Evolutionary conservation across 2,888 invertebrate genomes (phyloP), one percentile per base, ranked within the genome.

Genomic region (Ashinkailepas kermadecensis): DNA sequence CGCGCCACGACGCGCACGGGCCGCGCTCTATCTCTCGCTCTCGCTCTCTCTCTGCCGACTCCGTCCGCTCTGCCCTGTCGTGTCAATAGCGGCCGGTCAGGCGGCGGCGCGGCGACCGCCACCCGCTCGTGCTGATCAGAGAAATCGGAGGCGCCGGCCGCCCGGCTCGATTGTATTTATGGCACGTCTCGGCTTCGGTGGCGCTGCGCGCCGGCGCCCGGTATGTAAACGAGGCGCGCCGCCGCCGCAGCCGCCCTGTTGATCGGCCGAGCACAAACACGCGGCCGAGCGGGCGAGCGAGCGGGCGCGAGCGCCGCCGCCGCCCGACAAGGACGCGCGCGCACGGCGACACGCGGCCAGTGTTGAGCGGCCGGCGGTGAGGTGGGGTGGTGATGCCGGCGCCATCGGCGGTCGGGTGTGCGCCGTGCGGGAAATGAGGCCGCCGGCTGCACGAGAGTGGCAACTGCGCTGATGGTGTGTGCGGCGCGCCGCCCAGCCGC

Each of bases 191-290:
- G 39, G 15, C 70, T 39, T 39, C 39, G 70, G 25, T 13, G 67
- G 39, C 15, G 67, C 25, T 8, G 62, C 62, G 62, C 18, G 15
- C 65, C 65, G 65, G 21, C 15, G 54, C 56, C 39, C 56, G 74
- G 74, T 74, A 74, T 74, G 74, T 74, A 74, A 74, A 74, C 74
- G 74, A 74, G 74, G 21, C 56, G 54, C 67, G 23, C n/a, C 25
- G 25, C 25, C 25, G 25, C 13, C 25, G n/a, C 67, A 21, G 67
- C 23, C 25, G 67, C 23, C n/a, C 21, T 74, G 74, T 74, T 74
- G 74, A 74, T 74, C 74, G 21, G 74, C 13, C 74, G 56, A 74
- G 56, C 74, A 54, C 74, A 54, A 65, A 65, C 56, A 74, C 21
- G 56, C 56, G 74, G 56, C 21, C 23, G 23, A 23, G 7, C 21